Conservation (phyloP, 2,113 vertebrate genomes). For the Aepyceros melampus region DNA sequence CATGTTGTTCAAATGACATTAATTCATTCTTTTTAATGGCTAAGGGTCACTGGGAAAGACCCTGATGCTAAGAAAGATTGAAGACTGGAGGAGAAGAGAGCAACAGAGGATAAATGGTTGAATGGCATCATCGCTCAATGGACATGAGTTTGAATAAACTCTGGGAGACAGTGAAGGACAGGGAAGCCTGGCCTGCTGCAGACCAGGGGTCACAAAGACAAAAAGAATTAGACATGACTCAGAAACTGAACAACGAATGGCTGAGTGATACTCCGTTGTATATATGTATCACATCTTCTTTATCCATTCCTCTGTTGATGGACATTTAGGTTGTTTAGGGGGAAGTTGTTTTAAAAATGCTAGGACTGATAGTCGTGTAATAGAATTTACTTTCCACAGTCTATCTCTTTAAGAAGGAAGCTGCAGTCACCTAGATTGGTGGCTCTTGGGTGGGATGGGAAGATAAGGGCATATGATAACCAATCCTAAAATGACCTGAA, state of each 20-base stretch:
- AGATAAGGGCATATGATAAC: not conserved
- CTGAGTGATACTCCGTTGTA: not conserved
- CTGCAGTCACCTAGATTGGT: not conserved
- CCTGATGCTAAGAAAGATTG: not conserved
- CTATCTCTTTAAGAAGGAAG: not conserved
- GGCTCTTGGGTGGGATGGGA: not conserved
- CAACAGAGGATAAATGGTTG: not conserved
- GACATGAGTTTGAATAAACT: not conserved
- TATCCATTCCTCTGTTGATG: not conserved
- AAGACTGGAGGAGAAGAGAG: not conserved
- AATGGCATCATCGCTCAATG: not conserved
- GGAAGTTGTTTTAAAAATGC: not conserved
- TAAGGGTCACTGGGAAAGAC: not conserved
- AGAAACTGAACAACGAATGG: not conserved
- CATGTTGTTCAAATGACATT: not conserved
- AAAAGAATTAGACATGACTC: not conserved
- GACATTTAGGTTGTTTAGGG: not conserved
- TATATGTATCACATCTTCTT: not conserved
- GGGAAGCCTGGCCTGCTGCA: not conserved
- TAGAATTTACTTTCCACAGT: not conserved
- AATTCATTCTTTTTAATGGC: not conserved
- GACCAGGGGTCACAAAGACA: not conserved
- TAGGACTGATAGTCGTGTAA: not conserved
- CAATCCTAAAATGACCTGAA: not conserved
- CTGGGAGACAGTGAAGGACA: not conserved